Evolutionary conservation across 30 jellyfish, hydroid and myxozoan species (phyloP).

Genomic region (Hydractinia echinata): DNA sequence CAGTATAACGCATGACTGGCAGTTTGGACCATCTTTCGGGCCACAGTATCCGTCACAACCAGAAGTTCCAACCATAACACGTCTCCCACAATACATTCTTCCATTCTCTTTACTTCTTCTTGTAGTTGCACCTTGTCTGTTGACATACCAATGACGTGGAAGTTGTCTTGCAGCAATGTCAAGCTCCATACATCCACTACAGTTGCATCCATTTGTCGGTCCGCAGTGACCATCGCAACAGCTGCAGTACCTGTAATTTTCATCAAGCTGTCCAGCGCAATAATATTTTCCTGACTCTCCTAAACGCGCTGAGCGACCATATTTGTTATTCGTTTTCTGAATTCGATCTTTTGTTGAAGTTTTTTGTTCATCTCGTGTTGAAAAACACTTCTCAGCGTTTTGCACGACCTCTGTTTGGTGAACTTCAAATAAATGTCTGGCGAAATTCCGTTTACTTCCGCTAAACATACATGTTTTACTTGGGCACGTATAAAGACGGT

Average conservation of each 20-base stretch:
- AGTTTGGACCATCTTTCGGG: slow-evolving; percentile 85
- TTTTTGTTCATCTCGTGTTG: background rate
- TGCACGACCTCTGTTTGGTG: slow-evolving; percentile 33
- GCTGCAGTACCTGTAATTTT: slow-evolving; percentile 31
- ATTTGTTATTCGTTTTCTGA: slow-evolving; percentile 21
- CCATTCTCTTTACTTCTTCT: slow-evolving; percentile 42
- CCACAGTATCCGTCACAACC: slow-evolving; percentile 85
- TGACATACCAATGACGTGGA: slow-evolving; percentile 59
- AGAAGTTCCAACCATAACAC: slow-evolving; percentile 18
- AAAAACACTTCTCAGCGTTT: slow-evolving; percentile 24
- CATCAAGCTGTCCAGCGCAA: slow-evolving; percentile 48
- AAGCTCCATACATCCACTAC: slow-evolving; percentile 67
- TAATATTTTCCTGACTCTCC: slow-evolving; percentile 77
- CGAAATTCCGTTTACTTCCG: slow-evolving; percentile 38
- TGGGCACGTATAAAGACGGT: slow-evolving; percentile 46
- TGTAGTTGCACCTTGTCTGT: slow-evolving; percentile 55
- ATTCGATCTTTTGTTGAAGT: slow-evolving; percentile 22
- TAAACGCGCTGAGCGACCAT: slow-evolving; percentile 53
- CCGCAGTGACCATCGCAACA: slow-evolving; percentile 85
- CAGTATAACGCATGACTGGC: slow-evolving; percentile 37
- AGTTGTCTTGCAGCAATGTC: slow-evolving; percentile 50
- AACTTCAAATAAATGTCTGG: slow-evolving; percentile 33
- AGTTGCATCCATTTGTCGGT: slow-evolving; percentile 88
- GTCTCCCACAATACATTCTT: slow-evolving; percentile 62
- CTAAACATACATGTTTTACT: slow-evolving; percentile 34